These are phyloP conservation scores for Schizotus pectinicornis DNA, from an alignment of 2,888 invertebrate genomes.

Conservation along the genomic window DNA sequence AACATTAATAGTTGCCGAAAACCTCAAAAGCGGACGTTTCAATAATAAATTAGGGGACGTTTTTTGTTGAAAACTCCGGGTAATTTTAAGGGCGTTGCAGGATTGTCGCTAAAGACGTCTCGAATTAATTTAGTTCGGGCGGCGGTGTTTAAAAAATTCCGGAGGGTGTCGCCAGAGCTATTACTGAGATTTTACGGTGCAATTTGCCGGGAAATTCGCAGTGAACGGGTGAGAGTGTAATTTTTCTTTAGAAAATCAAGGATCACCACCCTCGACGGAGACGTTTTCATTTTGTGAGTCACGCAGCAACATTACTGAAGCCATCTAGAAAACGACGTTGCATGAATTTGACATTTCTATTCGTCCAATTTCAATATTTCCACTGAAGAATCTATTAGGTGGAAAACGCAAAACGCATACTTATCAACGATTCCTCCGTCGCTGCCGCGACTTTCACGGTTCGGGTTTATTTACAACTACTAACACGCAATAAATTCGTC, in stretches of 20 bases:
- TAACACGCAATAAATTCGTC: too few species aligned
- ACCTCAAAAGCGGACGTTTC: too few species aligned
- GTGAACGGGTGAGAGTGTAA: conserved; percentile 2
- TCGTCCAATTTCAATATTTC: conserved; percentile 8
- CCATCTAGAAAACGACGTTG: conserved; percentile 22
- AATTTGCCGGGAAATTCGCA: conserved; percentile 11
- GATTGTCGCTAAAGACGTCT: conserved; percentile 3
- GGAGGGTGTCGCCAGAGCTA: background rate
- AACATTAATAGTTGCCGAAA: too few species aligned
- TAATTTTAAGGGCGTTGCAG: conserved; percentile 5
- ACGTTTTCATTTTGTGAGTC: conserved; percentile 21
- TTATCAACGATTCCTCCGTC: conserved; percentile 3
- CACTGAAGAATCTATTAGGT: conserved; percentile 17
- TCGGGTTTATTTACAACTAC: background rate
- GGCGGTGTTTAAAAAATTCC: conserved; percentile 1
- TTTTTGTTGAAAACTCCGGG: too few species aligned
- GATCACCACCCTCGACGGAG: conserved; percentile 1
- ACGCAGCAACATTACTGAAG: conserved; percentile 16
- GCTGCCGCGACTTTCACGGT: background rate
- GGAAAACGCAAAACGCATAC: conserved; percentile 15
- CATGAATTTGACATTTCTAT: conserved; percentile 25
- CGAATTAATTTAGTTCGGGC: conserved; percentile 2
- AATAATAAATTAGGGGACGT: too few species aligned
- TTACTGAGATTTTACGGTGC: conserved; percentile 3
- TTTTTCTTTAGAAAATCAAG: conserved; percentile 18